Conservation (phyloP, 2,888 invertebrate species). For the Odontocolon sp. region DNA sequence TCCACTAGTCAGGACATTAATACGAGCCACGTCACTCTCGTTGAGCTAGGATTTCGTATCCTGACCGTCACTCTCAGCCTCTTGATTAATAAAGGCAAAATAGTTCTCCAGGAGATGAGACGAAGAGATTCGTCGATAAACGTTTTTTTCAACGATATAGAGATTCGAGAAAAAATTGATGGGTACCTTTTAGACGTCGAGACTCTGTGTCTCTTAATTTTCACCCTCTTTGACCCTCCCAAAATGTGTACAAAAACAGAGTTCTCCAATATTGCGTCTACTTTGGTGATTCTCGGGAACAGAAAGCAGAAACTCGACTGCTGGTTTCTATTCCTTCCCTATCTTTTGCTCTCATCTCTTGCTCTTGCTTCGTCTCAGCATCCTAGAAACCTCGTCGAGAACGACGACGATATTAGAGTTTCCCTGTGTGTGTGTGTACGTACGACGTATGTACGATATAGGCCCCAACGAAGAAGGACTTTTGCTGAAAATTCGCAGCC, state of each 20-base stretch:
- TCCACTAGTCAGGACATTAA: conserved; percentile 28
- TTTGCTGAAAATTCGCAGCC: conserved; percentile 28
- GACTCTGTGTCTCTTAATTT: too few relatives aligned
- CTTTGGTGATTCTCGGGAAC: conserved; percentile 23
- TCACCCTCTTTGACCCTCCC: too few relatives aligned
- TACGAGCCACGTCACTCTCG: not conserved
- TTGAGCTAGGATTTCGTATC: conserved; percentile 11
- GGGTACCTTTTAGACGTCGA: too few relatives aligned
- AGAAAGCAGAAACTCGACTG: conserved; percentile 47
- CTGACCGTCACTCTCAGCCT: too few relatives aligned
- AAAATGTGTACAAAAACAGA: too few relatives aligned
- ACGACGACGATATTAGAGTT: conserved; percentile 7
- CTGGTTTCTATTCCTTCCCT: conserved; percentile 12
- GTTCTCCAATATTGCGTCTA: conserved; percentile 5
- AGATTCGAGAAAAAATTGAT: too few relatives aligned
- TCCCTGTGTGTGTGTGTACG: too few relatives aligned
- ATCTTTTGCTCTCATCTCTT: conserved; percentile 33
- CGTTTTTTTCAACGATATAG: too few relatives aligned
- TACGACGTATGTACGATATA: not conserved
- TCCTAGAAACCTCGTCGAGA: not conserved
- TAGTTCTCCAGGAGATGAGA: too few relatives aligned
- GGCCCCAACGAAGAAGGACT: conserved; percentile 25
- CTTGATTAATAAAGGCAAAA: too few relatives aligned
- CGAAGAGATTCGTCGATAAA: too few relatives aligned
- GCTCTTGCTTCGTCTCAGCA: not conserved